Evolutionary conservation across 2,888 invertebrate species (phyloP).

Genomic region (Ophonus ardosiacus): DNA sequence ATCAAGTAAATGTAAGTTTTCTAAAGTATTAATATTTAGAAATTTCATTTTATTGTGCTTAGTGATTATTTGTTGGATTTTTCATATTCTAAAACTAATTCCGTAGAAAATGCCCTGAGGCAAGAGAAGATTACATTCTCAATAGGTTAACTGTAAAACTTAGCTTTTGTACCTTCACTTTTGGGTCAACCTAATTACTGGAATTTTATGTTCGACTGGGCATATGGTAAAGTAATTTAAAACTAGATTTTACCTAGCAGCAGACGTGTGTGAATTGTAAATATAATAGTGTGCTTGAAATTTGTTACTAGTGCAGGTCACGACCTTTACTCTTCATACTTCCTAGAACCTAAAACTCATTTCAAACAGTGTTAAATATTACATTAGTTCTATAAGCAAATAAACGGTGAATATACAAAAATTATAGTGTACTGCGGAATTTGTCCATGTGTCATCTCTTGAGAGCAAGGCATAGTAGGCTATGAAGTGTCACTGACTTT

Average conservation of each 20-base stretch:
- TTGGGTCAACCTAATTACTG: constrained; percentile 64
- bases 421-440: constrained; percentile 9
- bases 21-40: constrained; percentile 20
- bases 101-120: constrained; percentile 58
- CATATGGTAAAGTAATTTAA: constrained; percentile 63
- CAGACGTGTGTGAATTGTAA: constrained; percentile 52
- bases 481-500: constrained; percentile 22
- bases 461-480: constrained; percentile 12
- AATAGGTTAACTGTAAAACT: constrained; percentile 65
- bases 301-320: constrained; percentile 49
- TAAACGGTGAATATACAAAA: neutral
- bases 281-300: constrained; percentile 41
- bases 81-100: constrained; percentile 54
- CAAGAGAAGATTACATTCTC: constrained; percentile 62
- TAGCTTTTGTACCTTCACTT: constrained; percentile 64
- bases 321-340: constrained; percentile 44
- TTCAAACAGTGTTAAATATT: neutral
- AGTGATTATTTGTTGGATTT: constrained; percentile 49
- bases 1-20: constrained; percentile 60
- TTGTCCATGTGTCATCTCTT: constrained; percentile 23
- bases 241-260: constrained; percentile 58
- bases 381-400: neutral
- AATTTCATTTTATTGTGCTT: constrained; percentile 20
- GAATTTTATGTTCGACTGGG: constrained; percentile 61
- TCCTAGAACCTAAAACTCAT: constrained; percentile 16